These are phyloP conservation scores for Campoletis raptor DNA, from an alignment of 2,888 invertebrate species.

Conservation along the genomic window DNA sequence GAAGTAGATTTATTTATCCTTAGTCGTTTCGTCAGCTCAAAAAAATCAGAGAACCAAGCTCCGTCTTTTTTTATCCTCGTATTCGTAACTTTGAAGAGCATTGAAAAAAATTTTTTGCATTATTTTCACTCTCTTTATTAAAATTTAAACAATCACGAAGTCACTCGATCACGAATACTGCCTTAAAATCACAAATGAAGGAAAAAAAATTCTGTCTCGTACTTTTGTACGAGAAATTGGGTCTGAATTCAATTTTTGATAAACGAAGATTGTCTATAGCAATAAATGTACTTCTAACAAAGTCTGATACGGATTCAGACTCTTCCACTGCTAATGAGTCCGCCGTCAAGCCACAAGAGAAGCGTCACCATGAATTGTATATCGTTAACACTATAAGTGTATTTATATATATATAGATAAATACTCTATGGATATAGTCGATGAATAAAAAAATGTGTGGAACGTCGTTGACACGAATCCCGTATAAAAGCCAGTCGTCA, in stretches of 20 bases:
- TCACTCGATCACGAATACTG: too few species aligned
- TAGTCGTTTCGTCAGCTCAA: background rate
- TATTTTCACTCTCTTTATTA: too few species aligned
- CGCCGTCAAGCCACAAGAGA: constrained; percentile 28
- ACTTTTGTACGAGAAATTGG: background rate
- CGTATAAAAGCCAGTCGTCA: constrained; percentile 78
- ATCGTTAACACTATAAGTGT: constrained; percentile 24
- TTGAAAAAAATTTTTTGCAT: background rate
- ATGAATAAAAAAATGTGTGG: constrained; percentile 69
- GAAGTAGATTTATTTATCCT: background rate
- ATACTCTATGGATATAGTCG: background rate
- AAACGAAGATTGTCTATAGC: background rate
- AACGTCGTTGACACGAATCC: constrained; percentile 82
- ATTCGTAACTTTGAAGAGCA: background rate
- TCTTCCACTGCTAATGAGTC: constrained; percentile 37
- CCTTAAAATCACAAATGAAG: background rate
- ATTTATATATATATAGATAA: background rate
- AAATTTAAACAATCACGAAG: too few species aligned
- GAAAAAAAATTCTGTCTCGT: background rate
- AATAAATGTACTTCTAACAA: background rate
- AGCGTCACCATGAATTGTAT: constrained; percentile 43
- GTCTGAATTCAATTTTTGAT: background rate
- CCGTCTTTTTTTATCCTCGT: background rate
- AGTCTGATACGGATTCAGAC: constrained; percentile 7
- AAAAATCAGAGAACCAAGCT: background rate